Base-by-base conservation (phyloP, 2,113 vertebrate species). In the Odobenus rosmarus region DNA sequence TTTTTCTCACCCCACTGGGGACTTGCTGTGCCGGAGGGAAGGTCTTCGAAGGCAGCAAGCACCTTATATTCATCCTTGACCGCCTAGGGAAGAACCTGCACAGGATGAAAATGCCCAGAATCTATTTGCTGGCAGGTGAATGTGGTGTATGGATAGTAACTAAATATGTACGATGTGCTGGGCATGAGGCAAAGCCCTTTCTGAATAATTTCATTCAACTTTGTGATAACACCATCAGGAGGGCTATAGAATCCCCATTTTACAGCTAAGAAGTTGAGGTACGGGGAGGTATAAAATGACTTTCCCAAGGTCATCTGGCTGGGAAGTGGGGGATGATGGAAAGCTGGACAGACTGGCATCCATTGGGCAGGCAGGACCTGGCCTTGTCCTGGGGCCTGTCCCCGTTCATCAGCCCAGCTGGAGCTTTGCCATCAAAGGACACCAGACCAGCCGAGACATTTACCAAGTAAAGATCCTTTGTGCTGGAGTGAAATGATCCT, bases 401-500 rank as follows among this genome's bases (percentile, higher is more conserved):
- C 46, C 46, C 42, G 12, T 36, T 51, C 59, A 3, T 69, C 74
- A 7, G 53, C 86, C 85, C 81, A 71, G 42, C 14, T 6, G 61
- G 87, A 59, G 31, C 62, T 88, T 24, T 21, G 0, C 62, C 51
- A 69, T 69, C 31, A 13, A 51, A 77, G 90, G 84, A 71, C 42
- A 10, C 76, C 81, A 92, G 28, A n/a, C 11, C 6, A 0, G 5
- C 88, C 94, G 61, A 10, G 87, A 76, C 96, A 85, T 12, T 77
- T 5, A 86, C 62, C 42, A 14, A 97, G 91, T 24, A 49, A 81
- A 96, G 96, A 93, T 92, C 74, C 95, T 97, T 95, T 97, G 95
- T 82, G 93, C 15, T 1, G 55, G 81, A 74, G 64, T 14, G 87
- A 96, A 98, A 88, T 33, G 96, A 85, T 95, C 85, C 98, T 97